A percentile compares a stretch with the other conserved stretches of the same genome.
These are phyloP conservation scores for Troides aeacus DNA, from an alignment of 2,888 invertebrate genomes.

Conservation along the genomic window DNA sequence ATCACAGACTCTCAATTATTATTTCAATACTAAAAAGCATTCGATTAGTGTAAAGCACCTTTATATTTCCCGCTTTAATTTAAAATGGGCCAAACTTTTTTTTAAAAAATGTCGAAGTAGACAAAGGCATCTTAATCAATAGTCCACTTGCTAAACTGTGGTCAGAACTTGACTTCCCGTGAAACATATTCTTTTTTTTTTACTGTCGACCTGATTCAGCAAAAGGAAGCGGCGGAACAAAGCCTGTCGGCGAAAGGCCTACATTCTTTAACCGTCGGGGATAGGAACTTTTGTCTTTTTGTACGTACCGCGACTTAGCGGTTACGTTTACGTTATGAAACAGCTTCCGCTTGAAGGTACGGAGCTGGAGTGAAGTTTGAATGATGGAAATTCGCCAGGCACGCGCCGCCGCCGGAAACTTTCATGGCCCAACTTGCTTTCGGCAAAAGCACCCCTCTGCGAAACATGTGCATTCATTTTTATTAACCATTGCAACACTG, in stretches of 20 bases:
- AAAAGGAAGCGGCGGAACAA: constrained; percentile 24
- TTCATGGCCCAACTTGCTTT: too few relatives aligned
- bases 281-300: constrained; percentile 24
- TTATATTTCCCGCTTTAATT: neutral
- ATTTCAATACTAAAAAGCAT: too few relatives aligned
- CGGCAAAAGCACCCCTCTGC: too few relatives aligned
- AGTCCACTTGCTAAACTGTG: constrained; percentile 29
- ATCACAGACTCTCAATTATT: too few relatives aligned
- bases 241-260: constrained; percentile 28
- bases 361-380: too few relatives aligned
- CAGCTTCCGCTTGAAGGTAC: too few relatives aligned
- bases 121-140: constrained; percentile 27
- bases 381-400: too few relatives aligned
- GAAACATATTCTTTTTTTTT: constrained; percentile 21
- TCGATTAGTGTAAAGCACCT: too few relatives aligned
- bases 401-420: too few relatives aligned
- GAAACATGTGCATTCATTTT: too few relatives aligned
- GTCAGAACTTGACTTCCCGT: constrained; percentile 29
- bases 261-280: constrained; percentile 28
- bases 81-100: constrained; percentile 11
- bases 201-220: constrained; percentile 14
- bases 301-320: neutral
- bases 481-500: too few relatives aligned
- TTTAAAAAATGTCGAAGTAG: constrained; percentile 4
- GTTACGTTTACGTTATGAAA: neutral